Evolutionary conservation across 1,140 invertebrate species (phyloP), one percentile per base, ranked within the genome.

Genomic region (Idris sp.): DNA sequence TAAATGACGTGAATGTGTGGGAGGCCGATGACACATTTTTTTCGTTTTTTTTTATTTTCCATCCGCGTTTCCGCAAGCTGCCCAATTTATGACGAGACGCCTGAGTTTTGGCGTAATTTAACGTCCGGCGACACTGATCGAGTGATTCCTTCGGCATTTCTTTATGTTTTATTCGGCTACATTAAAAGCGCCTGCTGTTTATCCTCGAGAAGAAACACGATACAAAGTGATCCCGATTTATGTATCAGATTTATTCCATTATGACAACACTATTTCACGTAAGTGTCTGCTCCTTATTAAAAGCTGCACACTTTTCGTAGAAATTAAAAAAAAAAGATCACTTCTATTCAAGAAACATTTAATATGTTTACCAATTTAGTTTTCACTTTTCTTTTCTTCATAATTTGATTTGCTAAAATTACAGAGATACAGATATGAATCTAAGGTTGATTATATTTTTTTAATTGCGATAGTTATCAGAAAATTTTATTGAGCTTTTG

Each of bases 221-320:
- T 61, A 69, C 33, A 72, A 56, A 72, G 62, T 62, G 15, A 72
- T 71, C 48, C 9, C 67, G 56, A 71, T 71, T 71, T 71, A 71
- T 61, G 56, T 43, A 56, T 25, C 54, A 53, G 54, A 53, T 69
- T 69, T 38, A 53, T 53, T 44, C 40, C 22, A 54, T 54, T 44
- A 61, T 40, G 48, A 59, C 46, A 25, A 61, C 53, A 58, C 51
- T 59, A 44, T 51, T 68, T 68, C 26, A 65, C 46, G 16, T 49
- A 18, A 31, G 15, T 19, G 26, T 31, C 38, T 41, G 51, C 11
- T 54, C 41, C 26, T 41, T 19, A 41, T 54, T 54, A 36, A 46
- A 31, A 38, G 18, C 19, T 11, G 11, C 3, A 11, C 40, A 19
- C 38, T 31, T 43, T 33, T 31, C 28, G 16, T n/a, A n/a, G n/a